Conservation (phyloP, 2,888 invertebrate genomes). For the Formica aserva region DNA sequence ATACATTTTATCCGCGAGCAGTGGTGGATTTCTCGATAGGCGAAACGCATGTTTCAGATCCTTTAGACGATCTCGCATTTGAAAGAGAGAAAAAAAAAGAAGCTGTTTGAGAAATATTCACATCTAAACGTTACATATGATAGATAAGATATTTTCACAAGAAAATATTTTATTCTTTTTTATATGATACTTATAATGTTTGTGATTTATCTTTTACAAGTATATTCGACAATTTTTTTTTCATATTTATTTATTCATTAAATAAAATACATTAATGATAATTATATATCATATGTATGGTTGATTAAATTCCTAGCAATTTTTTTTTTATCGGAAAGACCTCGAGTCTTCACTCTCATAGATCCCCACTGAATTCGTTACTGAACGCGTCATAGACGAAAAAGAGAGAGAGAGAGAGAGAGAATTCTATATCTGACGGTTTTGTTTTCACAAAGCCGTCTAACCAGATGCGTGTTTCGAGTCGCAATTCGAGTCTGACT, state of each 20-base stretch:
- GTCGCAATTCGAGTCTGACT: background rate
- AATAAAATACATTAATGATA: background rate
- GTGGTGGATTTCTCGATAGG: slow-evolving; percentile 8
- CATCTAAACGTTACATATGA: background rate
- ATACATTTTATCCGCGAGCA: slow-evolving; percentile 29
- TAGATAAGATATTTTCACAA: background rate
- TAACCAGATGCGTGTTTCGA: background rate
- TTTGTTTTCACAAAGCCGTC: background rate
- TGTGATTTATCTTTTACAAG: background rate
- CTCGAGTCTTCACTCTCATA: background rate
- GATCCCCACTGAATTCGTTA: background rate
- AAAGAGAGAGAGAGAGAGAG: too few relatives aligned
- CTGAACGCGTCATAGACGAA: background rate
- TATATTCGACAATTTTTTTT: background rate
- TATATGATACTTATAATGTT: background rate
- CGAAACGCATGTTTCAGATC: background rate
- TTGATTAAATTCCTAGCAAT: background rate
- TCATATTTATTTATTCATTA: background rate
- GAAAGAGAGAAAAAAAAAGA: background rate
- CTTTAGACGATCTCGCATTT: background rate
- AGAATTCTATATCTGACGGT: background rate
- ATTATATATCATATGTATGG: background rate
- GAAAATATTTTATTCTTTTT: background rate
- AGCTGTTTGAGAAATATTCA: background rate
- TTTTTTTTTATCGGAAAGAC: background rate